Evolutionary conservation across 1,140 invertebrate species (phyloP).

Genomic region (Berghia stephanieae): DNA sequence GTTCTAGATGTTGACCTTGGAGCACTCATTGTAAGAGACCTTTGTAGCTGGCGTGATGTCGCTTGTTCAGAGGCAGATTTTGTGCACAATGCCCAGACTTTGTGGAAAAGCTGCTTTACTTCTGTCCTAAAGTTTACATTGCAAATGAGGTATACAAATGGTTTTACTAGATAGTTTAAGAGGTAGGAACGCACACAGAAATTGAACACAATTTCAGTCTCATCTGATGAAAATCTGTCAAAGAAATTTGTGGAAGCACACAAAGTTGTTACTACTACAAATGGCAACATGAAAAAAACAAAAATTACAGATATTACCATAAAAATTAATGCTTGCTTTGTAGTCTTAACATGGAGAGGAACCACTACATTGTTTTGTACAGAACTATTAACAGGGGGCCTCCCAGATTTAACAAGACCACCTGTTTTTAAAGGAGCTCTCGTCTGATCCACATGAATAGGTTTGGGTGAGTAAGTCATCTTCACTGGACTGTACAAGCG

Average conservation of each 20-base stretch:
- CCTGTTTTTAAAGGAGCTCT: conserved; percentile 19
- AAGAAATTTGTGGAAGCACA: conserved; percentile 21
- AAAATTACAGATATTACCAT: conserved; percentile 21
- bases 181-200: conserved; percentile 25
- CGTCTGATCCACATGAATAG: background rate
- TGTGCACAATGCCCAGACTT: no score
- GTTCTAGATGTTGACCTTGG: no score
- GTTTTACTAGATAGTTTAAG: conserved; percentile 28
- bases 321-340: conserved; percentile 22
- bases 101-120: conserved; percentile 22
- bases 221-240: conserved; percentile 20
- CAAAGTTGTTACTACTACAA: conserved; percentile 24
- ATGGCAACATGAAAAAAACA: conserved; percentile 26
- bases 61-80: no score
- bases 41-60: no score
- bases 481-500: conserved; percentile 14
- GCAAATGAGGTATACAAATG: conserved; percentile 22
- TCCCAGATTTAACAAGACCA: conserved; percentile 12
- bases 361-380: background rate
- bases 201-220: conserved; percentile 19
- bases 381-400: background rate
- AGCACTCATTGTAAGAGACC: no score
- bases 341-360: conserved; percentile 25
- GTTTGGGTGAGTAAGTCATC: background rate
- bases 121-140: conserved; percentile 29